Evolutionary conservation across 2,888 invertebrate genomes (phyloP), one percentile per base, ranked within the genome.

Genomic region (Clitarchus hookeri): DNA sequence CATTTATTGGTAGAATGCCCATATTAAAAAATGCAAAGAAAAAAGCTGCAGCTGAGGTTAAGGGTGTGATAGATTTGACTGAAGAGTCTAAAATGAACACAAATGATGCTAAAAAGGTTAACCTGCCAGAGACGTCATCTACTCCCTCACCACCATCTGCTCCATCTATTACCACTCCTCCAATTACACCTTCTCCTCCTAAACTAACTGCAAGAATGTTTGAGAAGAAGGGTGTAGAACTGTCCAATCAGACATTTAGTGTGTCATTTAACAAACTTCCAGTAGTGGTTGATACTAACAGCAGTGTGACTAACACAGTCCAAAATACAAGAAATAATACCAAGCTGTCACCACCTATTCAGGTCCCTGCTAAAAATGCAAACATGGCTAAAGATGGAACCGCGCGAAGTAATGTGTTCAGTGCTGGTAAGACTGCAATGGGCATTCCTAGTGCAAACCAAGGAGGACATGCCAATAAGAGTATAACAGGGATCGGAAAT

Each of bases 1-100:
- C 97, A 0, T 97, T 97, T 89, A 97, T 97, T 88, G 97, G 97
- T 88, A 94, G 96, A 91, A 95, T 97, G 95, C 97, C 97, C 0
- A 93, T 97, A 19, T 96, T 96, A 90, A 96, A 95, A 89, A 85
- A 87, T 44, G 48, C 53, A 36, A 87, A 86, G 87, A 86, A 65
- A 78, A 84, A 85, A 84, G 53, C 25, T 85, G 54, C 84, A 48
- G 87, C 82, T 79, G 86, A 78, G 44, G 54, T 84, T 9, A 53
- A 83, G 77, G 85, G 65, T 65, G 36, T 82, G n/a, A n/a, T n/a
- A n/a, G 86, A 83, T 16, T 27, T 65, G 26, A 27, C 44, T 23
- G 27, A 27, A 16, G 54, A 82, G 44, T 44, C 84, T 11, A 36
- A 77, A 13, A 23, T 44, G 19, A 48, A 77, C 27, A 23, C 25